Base-by-base conservation (phyloP, 1,140 invertebrate species). In the Lerema accius region DNA sequence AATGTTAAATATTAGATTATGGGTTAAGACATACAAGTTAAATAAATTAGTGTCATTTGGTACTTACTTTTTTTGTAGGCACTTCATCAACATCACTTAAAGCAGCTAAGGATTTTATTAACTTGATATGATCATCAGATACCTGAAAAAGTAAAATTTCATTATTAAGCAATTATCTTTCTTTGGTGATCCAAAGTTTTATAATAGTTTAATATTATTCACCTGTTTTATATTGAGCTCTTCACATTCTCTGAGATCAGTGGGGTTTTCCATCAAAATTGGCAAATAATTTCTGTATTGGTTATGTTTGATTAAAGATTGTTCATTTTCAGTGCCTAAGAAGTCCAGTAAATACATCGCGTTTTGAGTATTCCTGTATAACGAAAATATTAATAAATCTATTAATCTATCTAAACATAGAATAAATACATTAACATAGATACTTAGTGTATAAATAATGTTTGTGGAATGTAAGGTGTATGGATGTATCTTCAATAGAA, bases 321-420 rank as follows among this genome's bases (percentile, higher is more conserved):
- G 64, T 5, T 61, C 55, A n/a, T 23, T 67, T 37, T 16, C 14
- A 6, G 35, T 68, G 10, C 55, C 70, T 40, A 73, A 49, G 16
- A 69, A 69, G 50, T 72, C 67, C 32, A 64, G 15, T 19, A 73
- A 45, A 48, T 64, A 59, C 15, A 64, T 32, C 2, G 63, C 71
- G 60, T 82, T 84, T 42, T 75, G 67, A 11, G 69, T 75, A 17
- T 73, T 51, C 67, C 82, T 84, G 56, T 28, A 67, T 64, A 37
- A 65, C 50, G 10, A 32, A 26, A 51, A 58, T 26, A 11, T 42
- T 42, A 42, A 26, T 28, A 40, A 9, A 46, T 23, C 19, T 23
- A 23, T 5, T 2, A 23, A 3, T 23, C 5, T 23, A 23, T 23
- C 19, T 23, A 35, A 32, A 37, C 43, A 49, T 50, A 43, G 28